These are phyloP conservation scores for Isichthys henryi DNA, from an alignment of 2,113 vertebrate species.

Conservation along the genomic window DNA sequence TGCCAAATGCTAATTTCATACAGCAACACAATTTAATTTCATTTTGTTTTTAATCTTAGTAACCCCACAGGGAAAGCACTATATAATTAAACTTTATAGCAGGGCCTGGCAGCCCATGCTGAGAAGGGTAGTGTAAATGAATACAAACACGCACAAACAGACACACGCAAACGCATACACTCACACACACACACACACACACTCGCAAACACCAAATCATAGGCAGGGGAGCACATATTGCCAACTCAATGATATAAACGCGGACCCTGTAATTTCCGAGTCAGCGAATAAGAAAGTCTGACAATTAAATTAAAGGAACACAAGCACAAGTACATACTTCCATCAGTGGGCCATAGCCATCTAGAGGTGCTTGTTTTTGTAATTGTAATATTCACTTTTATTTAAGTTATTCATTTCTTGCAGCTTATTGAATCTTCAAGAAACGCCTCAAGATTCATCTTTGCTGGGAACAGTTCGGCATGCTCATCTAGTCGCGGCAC, in stretches of 20 bases:
- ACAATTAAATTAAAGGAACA: background rate
- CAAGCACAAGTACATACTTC: background rate
- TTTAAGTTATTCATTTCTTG: background rate
- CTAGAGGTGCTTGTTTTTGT: background rate
- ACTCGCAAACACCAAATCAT: slow-evolving; percentile 8
- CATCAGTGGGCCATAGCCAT: background rate
- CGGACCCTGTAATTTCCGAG: slow-evolving; percentile 47
- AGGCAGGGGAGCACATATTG: background rate
- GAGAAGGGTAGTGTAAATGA: slow-evolving; percentile 38
- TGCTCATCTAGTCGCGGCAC: background rate
- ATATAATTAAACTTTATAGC: slow-evolving; percentile 71
- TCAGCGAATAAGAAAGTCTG: slow-evolving; percentile 34
- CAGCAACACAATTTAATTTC: slow-evolving; percentile 66
- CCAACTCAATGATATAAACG: slow-evolving; percentile 30
- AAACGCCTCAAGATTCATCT: background rate
- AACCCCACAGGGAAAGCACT: slow-evolving; percentile 56
- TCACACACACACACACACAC: background rate
- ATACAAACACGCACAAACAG: slow-evolving; percentile 14
- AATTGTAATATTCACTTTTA: background rate
- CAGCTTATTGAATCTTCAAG: background rate
- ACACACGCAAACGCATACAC: background rate
- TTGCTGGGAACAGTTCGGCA: background rate
- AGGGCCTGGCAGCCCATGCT: slow-evolving; percentile 49
- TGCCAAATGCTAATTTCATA: slow-evolving; percentile 47
- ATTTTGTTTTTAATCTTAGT: slow-evolving; percentile 58